A percentile compares a stretch with the other conserved stretches of the same genome.
These are phyloP conservation scores for Periparus ater DNA, from an alignment of 2,797 vertebrate species.

Conservation along the genomic window DNA sequence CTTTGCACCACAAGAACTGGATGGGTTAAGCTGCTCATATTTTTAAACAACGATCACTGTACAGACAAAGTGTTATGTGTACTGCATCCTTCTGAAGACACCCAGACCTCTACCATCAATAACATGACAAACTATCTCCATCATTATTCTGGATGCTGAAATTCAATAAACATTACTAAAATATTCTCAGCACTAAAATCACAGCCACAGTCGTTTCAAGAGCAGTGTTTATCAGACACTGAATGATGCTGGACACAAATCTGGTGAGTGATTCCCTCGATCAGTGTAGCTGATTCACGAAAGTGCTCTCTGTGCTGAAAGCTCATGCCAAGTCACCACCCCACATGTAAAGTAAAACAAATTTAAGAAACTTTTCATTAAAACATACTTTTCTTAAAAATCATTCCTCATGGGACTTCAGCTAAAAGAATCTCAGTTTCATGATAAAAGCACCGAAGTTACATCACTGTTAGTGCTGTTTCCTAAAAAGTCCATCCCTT, in stretches of 20 bases:
- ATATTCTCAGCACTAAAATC: constrained; percentile 35
- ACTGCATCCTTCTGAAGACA: constrained; percentile 11
- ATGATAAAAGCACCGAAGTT: neutral
- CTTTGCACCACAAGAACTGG: constrained; percentile 1
- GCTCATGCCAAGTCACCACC: neutral
- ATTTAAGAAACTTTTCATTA: neutral
- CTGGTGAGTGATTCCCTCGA: neutral
- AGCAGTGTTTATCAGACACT: neutral
- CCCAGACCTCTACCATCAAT: neutral
- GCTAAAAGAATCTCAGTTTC: neutral
- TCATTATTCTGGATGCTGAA: neutral
- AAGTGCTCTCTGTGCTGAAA: neutral
- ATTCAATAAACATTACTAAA: constrained; percentile 47
- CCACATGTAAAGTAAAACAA: neutral
- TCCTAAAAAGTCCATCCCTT: neutral
- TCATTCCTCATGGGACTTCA: neutral
- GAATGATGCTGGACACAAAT: neutral
- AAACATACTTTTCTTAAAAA: neutral
- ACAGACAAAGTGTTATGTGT: neutral
- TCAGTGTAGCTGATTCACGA: neutral
- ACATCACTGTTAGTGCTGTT: neutral
- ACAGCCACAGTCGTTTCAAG: neutral
- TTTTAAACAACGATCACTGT: neutral
- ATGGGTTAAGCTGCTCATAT: constrained; percentile 29
- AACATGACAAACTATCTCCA: constrained; percentile 7